Conservation (phyloP, 2,113 vertebrate species). For the Tupaia chinensis region DNA sequence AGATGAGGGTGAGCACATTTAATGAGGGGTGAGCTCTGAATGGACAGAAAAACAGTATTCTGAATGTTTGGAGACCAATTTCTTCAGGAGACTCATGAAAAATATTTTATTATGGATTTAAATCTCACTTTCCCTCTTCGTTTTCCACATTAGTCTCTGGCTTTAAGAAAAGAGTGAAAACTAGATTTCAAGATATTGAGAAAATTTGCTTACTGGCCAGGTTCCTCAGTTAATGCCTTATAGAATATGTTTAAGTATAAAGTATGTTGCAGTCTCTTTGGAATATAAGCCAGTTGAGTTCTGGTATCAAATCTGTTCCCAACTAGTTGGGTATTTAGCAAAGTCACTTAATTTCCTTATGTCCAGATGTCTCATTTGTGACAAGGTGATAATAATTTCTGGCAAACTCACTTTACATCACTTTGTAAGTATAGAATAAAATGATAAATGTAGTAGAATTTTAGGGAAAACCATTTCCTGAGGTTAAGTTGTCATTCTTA, state of each 20-base stretch:
- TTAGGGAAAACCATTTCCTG: slow-evolving; percentile 29
- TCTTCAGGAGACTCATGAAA: background rate
- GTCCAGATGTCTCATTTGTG: slow-evolving; percentile 24
- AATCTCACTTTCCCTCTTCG: slow-evolving; percentile 3
- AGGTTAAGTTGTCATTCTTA: slow-evolving; percentile 25
- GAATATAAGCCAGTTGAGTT: slow-evolving; percentile 26
- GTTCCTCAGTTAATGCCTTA: background rate
- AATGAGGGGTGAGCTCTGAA: background rate
- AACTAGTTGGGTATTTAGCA: background rate
- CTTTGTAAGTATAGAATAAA: slow-evolving; percentile 32
- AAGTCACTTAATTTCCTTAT: slow-evolving; percentile 9
- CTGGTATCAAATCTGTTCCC: background rate
- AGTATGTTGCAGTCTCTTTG: background rate
- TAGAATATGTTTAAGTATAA: background rate
- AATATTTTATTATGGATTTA: slow-evolving; percentile 43
- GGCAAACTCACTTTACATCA: background rate
- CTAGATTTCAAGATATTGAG: slow-evolving; percentile 39
- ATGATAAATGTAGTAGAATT: slow-evolving; percentile 33
- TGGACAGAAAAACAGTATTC: slow-evolving; percentile 21
- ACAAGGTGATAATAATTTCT: slow-evolving; percentile 43
- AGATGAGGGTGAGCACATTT: background rate
- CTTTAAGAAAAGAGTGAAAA: slow-evolving; percentile 51
- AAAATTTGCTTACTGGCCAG: background rate
- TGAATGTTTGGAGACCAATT: background rate
- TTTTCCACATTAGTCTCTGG: slow-evolving; percentile 1